Evolutionary conservation across 2,888 invertebrate species (phyloP).

Genomic region (Macroteleia sp.): DNA sequence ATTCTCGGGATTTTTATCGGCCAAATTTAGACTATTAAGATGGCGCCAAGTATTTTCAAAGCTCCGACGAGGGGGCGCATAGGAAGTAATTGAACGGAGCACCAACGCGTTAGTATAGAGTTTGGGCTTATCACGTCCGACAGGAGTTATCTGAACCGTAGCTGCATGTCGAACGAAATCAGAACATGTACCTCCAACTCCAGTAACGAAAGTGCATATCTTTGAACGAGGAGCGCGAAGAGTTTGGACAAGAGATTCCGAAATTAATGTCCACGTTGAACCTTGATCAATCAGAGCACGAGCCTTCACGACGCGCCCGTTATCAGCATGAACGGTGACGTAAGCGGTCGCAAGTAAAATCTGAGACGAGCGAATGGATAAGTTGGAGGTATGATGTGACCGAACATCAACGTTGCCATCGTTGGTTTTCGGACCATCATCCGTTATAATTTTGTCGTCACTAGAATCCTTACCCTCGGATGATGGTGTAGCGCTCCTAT

Average conservation of each 20-base stretch:
- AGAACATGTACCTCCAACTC: not conserved
- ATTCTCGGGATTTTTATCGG: slow-evolving; percentile 1
- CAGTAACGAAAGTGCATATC: not conserved
- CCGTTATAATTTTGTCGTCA: not conserved
- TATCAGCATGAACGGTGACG: too few relatives aligned
- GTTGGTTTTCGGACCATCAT: not conserved
- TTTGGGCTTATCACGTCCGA: not conserved
- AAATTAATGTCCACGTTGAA: too few relatives aligned
- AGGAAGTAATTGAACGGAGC: not conserved
- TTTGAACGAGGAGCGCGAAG: not conserved
- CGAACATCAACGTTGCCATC: not conserved
- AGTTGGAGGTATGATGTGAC: not conserved
- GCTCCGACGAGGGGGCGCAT: not conserved
- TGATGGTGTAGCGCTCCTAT: not conserved
- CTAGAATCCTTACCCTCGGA: not conserved
- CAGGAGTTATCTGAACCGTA: not conserved
- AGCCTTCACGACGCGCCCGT: not conserved
- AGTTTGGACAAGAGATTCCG: not conserved
- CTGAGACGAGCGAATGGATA: not conserved
- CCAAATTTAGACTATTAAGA: not conserved
- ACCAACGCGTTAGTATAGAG: not conserved
- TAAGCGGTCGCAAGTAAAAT: not conserved
- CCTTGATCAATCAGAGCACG: too few relatives aligned
- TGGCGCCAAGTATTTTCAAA: not conserved
- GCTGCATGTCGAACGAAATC: not conserved